Evolutionary conservation across 2,888 invertebrate genomes (phyloP).

Genomic region (Metacarcinus magister): DNA sequence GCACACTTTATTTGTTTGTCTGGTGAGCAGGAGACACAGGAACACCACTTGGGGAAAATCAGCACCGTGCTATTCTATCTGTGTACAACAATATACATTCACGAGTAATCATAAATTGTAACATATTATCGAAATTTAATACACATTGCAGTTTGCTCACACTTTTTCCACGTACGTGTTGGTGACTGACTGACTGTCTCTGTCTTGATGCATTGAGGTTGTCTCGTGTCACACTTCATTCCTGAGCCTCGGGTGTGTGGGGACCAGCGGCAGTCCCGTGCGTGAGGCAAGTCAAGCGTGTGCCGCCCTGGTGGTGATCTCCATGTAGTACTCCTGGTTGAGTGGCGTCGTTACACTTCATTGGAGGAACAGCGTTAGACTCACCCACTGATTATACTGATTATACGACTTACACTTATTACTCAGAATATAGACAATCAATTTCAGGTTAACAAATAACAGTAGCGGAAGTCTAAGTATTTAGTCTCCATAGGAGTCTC

Average conservation of each 20-base stretch:
- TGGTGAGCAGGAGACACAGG: neutral
- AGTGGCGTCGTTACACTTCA: neutral
- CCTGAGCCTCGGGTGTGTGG: neutral
- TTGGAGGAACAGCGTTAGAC: neutral
- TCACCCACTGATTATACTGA: neutral
- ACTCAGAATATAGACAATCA: neutral
- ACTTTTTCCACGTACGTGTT: no score
- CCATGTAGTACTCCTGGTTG: neutral
- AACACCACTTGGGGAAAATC: neutral
- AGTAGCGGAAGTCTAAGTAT: neutral
- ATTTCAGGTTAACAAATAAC: neutral
- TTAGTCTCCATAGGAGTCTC: neutral
- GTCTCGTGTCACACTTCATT: neutral
- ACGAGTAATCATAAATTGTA: neutral
- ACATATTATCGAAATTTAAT: no score
- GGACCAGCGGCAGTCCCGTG: no score
- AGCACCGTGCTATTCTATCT: neutral
- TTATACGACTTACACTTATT: no score
- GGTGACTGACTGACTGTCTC: neutral
- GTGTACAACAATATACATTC: neutral
- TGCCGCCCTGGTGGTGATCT: neutral
- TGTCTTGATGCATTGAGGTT: neutral
- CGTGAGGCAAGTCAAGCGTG: no score
- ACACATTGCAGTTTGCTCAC: no score
- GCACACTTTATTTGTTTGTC: neutral